These are phyloP conservation scores for Sericinus montela DNA, from an alignment of 2,888 invertebrate species.

Conservation along the genomic window DNA sequence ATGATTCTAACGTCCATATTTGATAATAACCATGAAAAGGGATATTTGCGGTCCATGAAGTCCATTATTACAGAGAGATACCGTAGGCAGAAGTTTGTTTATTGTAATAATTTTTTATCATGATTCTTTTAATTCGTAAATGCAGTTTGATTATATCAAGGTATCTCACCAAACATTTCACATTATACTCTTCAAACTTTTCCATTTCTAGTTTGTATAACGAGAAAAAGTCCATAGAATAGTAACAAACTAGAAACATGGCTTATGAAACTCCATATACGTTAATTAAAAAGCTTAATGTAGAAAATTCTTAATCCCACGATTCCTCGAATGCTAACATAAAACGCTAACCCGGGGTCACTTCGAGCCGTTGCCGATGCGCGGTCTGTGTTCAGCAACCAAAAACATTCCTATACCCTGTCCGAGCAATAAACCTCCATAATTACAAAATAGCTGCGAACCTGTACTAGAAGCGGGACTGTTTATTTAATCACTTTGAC, in stretches of 20 bases:
- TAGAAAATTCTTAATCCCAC: conserved; percentile 9
- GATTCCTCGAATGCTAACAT: conserved; percentile 23
- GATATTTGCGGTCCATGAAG: no score
- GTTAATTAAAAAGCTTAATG: conserved; percentile 1
- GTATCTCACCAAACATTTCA: no score
- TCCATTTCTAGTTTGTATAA: no score
- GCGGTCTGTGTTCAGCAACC: conserved; percentile 33
- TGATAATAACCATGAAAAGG: no score
- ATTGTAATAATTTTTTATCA: no score
- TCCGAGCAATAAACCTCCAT: conserved; percentile 66
- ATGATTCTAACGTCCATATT: no score
- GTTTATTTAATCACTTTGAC: conserved; percentile 79
- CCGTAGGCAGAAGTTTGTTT: no score
- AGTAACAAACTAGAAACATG: background rate
- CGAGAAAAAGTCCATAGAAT: background rate
- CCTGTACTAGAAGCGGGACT: conserved; percentile 53
- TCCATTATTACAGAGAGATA: no score
- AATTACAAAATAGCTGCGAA: conserved; percentile 74
- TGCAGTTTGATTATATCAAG: no score
- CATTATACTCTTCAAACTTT: no score
- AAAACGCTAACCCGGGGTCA: conserved; percentile 42
- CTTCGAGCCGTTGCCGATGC: conserved; percentile 33
- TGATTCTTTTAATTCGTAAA: no score
- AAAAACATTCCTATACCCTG: conserved; percentile 61
- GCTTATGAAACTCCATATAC: background rate